phyloP scores from a whole-genome alignment of 1,140 invertebrate species.

The Oreohelix idahoensis region DNA sequence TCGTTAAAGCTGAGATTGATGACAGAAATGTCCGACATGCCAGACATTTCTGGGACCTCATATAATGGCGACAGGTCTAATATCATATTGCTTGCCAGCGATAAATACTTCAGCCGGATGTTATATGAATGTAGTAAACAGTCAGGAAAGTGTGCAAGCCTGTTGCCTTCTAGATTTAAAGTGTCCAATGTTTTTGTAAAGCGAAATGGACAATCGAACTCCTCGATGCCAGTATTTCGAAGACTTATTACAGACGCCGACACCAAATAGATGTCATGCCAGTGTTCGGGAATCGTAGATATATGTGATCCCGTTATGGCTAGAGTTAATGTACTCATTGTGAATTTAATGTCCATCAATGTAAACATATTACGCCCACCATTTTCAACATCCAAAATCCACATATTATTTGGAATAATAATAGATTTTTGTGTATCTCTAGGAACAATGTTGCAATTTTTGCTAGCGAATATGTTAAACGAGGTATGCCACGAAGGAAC shows the following conservation, averaged over 20 bases:
- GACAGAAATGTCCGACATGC: neutral
- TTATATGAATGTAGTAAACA: slow-evolving; percentile 24
- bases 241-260: slow-evolving; percentile 18
- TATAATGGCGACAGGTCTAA: slow-evolving; percentile 5
- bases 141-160: slow-evolving; percentile 27
- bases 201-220: slow-evolving; percentile 26
- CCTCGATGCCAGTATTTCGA: neutral
- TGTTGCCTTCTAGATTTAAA: slow-evolving; percentile 40
- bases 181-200: slow-evolving; percentile 24
- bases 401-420: slow-evolving; percentile 38
- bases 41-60: neutral
- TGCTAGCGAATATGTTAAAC: slow-evolving; percentile 22
- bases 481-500: slow-evolving; percentile 26
- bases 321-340: slow-evolving; percentile 21
- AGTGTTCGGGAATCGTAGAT: neutral
- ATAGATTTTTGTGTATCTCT: neutral
- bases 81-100: slow-evolving; percentile 34
- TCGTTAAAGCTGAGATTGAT: slow-evolving; percentile 41
- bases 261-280: neutral
- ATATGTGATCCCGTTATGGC: slow-evolving; percentile 1
- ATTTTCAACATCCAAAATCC: slow-evolving; percentile 34
- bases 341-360: slow-evolving; percentile 33
- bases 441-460: slow-evolving; percentile 12
- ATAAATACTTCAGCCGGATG: slow-evolving; percentile 24
- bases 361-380: neutral